Conservation (phyloP, 2,113 vertebrate species). For the Prochilodus magdalenae region DNA sequence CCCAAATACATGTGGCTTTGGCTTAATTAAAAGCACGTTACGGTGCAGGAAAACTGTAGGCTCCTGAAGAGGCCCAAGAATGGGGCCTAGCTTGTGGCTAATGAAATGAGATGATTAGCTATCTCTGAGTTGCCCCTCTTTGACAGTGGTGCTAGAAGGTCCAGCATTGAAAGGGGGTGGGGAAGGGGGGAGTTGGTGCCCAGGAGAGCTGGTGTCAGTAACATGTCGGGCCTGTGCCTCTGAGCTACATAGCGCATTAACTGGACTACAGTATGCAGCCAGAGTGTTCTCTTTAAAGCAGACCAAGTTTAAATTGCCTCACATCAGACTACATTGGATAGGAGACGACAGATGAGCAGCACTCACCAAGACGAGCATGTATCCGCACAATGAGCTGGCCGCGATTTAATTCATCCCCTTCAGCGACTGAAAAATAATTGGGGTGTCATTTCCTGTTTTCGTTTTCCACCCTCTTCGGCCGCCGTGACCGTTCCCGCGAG, state of each 20-base stretch:
- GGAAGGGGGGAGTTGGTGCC: not conserved
- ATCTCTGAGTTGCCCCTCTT: slow-evolving; percentile 34
- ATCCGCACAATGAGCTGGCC: not conserved
- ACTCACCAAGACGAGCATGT: not conserved
- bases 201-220: slow-evolving; percentile 44
- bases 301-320: not conserved
- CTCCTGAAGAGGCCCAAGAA: slow-evolving; percentile 38
- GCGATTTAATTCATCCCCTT: slow-evolving; percentile 3
- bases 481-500: not conserved
- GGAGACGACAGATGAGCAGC: not conserved
- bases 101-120: slow-evolving; percentile 59
- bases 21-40: slow-evolving; percentile 67
- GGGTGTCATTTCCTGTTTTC: not conserved
- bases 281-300: slow-evolving; percentile 25
- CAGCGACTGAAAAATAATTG: slow-evolving; percentile 11
- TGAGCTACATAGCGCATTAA: slow-evolving; percentile 33
- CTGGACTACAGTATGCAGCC: slow-evolving; percentile 1
- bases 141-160: slow-evolving; percentile 15
- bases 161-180: slow-evolving; percentile 20
- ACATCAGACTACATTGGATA: not conserved
- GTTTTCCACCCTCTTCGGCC: not conserved
- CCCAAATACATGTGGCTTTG: slow-evolving; percentile 53
- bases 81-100: slow-evolving; percentile 49
- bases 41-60: slow-evolving; percentile 44
- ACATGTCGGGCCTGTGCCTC: slow-evolving; percentile 28